phyloP scores from a whole-genome alignment of 2,888 invertebrate species.

The Xestia ashworthii region DNA sequence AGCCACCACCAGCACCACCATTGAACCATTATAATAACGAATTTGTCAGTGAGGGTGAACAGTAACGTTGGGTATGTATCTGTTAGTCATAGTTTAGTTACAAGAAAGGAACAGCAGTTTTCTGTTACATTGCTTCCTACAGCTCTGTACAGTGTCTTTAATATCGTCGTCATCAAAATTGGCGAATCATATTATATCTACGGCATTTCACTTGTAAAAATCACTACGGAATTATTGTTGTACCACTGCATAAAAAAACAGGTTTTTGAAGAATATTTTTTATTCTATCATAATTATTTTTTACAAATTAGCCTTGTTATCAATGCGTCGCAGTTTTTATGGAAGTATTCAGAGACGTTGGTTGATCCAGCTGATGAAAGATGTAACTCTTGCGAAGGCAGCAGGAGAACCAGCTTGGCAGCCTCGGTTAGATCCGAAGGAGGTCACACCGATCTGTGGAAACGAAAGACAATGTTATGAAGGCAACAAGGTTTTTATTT shows the following conservation, averaged over 20 bases:
- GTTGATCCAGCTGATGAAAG: slow-evolving; percentile 66
- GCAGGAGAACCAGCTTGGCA: slow-evolving; percentile 69
- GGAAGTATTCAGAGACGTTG: slow-evolving; percentile 22
- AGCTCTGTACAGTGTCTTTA: background rate
- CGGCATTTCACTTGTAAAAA: background rate
- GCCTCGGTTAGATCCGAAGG: slow-evolving; percentile 64
- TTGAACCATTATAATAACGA: no score
- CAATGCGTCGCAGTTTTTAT: background rate
- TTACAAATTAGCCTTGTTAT: background rate
- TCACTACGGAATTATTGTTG: background rate
- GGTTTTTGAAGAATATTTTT: background rate
- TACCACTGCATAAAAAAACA: background rate
- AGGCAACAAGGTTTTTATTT: background rate
- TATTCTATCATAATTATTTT: background rate
- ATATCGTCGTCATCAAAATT: background rate
- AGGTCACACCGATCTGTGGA: slow-evolving; percentile 23
- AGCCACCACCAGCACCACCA: no score
- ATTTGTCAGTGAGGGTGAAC: no score
- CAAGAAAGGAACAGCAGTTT: no score
- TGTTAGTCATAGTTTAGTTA: no score
- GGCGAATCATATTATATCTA: no score
- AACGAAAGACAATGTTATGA: background rate
- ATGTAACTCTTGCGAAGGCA: slow-evolving; percentile 72
- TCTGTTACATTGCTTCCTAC: background rate
- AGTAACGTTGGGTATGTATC: no score